Conservation (phyloP, 1,140 invertebrate genomes). For the Drosophila kikkawai region DNA sequence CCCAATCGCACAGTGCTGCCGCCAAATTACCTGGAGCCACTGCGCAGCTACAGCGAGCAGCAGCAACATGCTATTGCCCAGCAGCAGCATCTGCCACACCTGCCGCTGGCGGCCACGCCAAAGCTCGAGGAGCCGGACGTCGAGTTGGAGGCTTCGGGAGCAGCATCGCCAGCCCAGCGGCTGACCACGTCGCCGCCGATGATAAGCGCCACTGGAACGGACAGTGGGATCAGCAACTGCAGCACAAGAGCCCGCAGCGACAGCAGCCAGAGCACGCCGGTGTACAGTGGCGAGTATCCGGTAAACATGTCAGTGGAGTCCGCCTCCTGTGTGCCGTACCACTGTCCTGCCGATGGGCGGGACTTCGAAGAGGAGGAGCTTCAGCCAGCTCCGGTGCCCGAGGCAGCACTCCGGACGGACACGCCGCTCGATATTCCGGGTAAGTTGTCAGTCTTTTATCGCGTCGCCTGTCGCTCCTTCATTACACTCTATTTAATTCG, state of each 20-base stretch:
- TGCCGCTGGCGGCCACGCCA: constrained; percentile 35
- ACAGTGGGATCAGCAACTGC: constrained; percentile 79
- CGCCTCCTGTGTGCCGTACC: constrained; percentile 75
- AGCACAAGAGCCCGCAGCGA: constrained; percentile 74
- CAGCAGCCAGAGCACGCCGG: constrained; percentile 77
- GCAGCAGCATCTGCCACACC: constrained; percentile 19
- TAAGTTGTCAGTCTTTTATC: constrained; percentile 64
- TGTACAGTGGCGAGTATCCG: constrained; percentile 77
- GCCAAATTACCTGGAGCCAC: constrained; percentile 64
- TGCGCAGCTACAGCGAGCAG: constrained; percentile 50
- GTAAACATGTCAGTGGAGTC: constrained; percentile 80
- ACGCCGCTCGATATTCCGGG: constrained; percentile 56
- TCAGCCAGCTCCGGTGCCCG: constrained; percentile 19
- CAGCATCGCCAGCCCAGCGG: constrained; percentile 49
- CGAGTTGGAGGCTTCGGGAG: constrained; percentile 40
- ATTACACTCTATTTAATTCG: constrained; percentile 74
- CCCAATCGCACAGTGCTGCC: constrained; percentile 75
- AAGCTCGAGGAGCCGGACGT: constrained; percentile 59
- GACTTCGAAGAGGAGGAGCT: constrained; percentile 69
- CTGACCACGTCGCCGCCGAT: constrained; percentile 73
- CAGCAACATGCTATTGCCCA: constrained; percentile 25
- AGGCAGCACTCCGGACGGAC: constrained; percentile 18
- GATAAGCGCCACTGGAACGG: constrained; percentile 79
- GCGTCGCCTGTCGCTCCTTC: constrained; percentile 41
- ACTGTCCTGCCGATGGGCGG: constrained; percentile 67